Percentiles rank a stretch among this genome's conserved stretches.
phyloP scores from a whole-genome alignment of 2,888 invertebrate species.

The Spilosoma lubricipeda region DNA sequence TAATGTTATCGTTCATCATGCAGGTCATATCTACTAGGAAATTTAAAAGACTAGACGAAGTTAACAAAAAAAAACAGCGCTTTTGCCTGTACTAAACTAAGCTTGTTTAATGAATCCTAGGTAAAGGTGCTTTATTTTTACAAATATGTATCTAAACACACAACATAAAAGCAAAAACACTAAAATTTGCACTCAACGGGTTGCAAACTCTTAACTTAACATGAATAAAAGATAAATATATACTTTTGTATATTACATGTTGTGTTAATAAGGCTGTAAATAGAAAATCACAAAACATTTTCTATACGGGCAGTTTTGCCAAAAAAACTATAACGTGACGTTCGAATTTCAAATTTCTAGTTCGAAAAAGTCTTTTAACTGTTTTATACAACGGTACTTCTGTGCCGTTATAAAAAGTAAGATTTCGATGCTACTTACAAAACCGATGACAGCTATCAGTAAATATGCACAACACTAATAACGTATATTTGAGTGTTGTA shows the following conservation, averaged over 20 bases:
- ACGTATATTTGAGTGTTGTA: not conserved
- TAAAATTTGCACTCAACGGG: too few relatives aligned
- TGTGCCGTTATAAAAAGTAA: not conserved
- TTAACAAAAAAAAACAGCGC: not conserved
- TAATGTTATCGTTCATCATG: conserved; percentile 44
- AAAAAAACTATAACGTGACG: not conserved
- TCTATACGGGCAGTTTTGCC: not conserved
- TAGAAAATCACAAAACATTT: not conserved
- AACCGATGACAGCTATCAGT: not conserved
- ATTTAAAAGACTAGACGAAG: not conserved
- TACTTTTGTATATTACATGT: not conserved
- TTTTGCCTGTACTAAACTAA: not conserved
- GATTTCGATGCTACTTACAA: not conserved
- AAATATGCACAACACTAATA: not conserved
- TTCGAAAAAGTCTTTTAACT: not conserved
- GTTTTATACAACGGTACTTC: not conserved
- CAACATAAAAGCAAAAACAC: not conserved
- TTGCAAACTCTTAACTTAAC: too few relatives aligned
- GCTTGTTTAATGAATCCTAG: too few relatives aligned
- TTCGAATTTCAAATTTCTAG: not conserved
- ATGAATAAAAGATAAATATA: too few relatives aligned
- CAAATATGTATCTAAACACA: too few relatives aligned
- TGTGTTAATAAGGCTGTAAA: not conserved
- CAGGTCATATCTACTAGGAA: not conserved
- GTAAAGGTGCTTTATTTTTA: not conserved